These are phyloP conservation scores for Athalia circularis DNA, from an alignment of 2,888 invertebrate species.

Conservation along the genomic window DNA sequence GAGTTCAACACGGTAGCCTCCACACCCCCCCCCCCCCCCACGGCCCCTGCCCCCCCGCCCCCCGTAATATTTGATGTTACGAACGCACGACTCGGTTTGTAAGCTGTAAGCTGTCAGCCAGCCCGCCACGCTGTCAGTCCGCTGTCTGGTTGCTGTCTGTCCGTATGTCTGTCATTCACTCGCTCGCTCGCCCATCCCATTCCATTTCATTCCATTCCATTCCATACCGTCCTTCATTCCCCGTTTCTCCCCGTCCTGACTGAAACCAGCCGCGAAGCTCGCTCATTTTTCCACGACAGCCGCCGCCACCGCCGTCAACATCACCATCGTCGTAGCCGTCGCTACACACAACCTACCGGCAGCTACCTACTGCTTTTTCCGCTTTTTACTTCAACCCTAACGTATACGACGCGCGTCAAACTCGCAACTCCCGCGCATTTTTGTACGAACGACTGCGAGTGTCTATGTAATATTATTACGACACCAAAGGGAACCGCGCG, in stretches of 20 bases:
- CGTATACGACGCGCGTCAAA: no score
- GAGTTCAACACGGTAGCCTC: conserved; percentile 65
- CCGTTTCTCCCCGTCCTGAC: not conserved
- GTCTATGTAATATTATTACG: no score
- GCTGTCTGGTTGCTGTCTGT: conserved; percentile 76
- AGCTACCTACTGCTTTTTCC: no score
- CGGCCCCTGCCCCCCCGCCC: not conserved
- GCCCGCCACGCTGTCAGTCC: conserved; percentile 76
- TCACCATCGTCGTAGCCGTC: not conserved
- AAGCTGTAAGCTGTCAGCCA: conserved; percentile 75
- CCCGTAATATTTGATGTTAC: conserved; percentile 75
- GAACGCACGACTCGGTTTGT: conserved; percentile 61
- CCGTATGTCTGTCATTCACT: conserved; percentile 65
- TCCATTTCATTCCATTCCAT: not conserved
- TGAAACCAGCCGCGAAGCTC: conserved; percentile 38
- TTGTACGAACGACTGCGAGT: no score
- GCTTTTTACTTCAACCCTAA: no score
- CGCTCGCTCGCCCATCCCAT: conserved; percentile 50
- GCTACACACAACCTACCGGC: no score
- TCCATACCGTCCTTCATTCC: not conserved
- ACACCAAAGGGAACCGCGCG: no score
- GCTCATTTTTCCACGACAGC: conserved; percentile 33
- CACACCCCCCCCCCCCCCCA: not conserved
- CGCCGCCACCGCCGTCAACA: not conserved
- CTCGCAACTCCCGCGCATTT: no score